These are phyloP conservation scores for Campoplex nolae DNA, from an alignment of 2,888 invertebrate species.

Conservation along the genomic window DNA sequence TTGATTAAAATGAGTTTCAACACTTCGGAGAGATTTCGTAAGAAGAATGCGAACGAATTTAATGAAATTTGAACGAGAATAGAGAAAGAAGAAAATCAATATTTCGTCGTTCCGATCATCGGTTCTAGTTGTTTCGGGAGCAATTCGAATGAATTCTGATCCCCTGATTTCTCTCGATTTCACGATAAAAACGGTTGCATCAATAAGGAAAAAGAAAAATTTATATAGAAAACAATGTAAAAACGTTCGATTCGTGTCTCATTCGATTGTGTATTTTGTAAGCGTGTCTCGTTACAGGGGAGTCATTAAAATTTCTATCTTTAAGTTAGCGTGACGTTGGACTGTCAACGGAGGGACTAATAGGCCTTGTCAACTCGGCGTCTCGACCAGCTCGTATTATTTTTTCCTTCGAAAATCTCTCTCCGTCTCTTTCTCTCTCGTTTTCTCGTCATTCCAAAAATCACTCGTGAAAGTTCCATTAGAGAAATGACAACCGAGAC, in stretches of 20 bases:
- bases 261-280: constrained; percentile 48
- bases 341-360: constrained; percentile 76
- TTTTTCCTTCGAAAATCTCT: constrained; percentile 36
- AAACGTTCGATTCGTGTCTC: background rate
- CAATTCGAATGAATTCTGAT: background rate
- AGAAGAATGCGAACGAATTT: background rate
- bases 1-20: constrained; percentile 23
- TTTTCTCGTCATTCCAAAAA: constrained; percentile 24
- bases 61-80: no score
- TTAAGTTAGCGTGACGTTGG: constrained; percentile 72
- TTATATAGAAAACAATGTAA: background rate
- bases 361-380: constrained; percentile 77
- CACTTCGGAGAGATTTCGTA: background rate
- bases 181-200: background rate
- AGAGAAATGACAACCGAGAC: constrained; percentile 54
- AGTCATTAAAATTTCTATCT: constrained; percentile 66
- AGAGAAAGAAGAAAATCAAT: no score
- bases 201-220: background rate
- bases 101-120: no score
- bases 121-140: background rate
- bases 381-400: constrained; percentile 61
- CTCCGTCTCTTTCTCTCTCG: constrained; percentile 8
- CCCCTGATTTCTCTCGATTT: background rate
- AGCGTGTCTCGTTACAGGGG: constrained; percentile 75
- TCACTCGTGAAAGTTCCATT: constrained; percentile 65